A percentile compares a stretch with the other conserved stretches of the same genome.
These are phyloP conservation scores for Nylanderia fulva DNA, from an alignment of 1,140 invertebrate genomes.

Conservation along the genomic window DNA sequence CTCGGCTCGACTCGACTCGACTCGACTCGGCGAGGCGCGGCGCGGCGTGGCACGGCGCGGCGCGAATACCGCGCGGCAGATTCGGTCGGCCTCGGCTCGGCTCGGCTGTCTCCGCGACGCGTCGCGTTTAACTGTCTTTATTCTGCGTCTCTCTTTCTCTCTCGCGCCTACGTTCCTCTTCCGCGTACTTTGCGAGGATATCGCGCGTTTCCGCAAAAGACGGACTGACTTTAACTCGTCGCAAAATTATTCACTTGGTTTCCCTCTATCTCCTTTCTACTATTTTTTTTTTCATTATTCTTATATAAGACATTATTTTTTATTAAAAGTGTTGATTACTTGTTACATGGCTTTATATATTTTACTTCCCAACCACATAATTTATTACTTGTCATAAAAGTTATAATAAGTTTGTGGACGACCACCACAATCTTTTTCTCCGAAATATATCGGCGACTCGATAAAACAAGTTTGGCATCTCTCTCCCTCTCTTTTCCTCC, in stretches of 20 bases:
- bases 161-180: conserved; percentile 49
- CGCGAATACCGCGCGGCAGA: conserved; percentile 74
- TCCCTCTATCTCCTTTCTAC: neutral
- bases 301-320: neutral
- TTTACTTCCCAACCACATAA: neutral
- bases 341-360: neutral
- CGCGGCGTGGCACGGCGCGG: too few relatives aligned
- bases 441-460: neutral
- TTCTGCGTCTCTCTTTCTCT: conserved; percentile 1
- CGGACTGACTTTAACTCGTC: neutral
- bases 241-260: neutral
- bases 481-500: conserved; percentile 11
- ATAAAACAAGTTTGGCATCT: conserved; percentile 18
- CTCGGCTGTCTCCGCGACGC: conserved; percentile 13
- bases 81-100: conserved; percentile 25
- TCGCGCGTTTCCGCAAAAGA: conserved; percentile 55
- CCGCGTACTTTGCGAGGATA: conserved; percentile 59
- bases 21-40: neutral
- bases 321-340: neutral
- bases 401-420: too few relatives aligned
- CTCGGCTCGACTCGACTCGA: conserved; percentile 6
- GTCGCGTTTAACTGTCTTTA: neutral
- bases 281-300: neutral
- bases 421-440: neutral
- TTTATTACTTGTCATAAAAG: neutral